Conservation (phyloP, 2,888 invertebrate genomes). For the Cephus spinipes region DNA sequence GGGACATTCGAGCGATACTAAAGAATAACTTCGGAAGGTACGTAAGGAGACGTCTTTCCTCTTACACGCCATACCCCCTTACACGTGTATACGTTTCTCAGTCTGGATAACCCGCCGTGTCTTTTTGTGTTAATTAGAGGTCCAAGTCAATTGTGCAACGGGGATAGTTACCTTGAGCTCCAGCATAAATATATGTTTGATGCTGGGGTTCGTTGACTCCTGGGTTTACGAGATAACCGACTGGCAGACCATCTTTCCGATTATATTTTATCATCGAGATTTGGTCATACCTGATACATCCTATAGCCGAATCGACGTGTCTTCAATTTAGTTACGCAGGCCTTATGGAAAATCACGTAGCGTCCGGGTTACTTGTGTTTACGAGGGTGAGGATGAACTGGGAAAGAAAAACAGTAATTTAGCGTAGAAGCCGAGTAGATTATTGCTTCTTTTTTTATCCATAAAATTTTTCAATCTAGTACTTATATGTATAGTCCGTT, state of each 20-base stretch:
- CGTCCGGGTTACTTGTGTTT: not conserved
- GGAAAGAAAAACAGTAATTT: not conserved
- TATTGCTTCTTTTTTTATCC: not conserved
- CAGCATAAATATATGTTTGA: not conserved
- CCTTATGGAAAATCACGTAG: not conserved
- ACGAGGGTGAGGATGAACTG: not conserved
- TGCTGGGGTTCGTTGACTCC: constrained; percentile 16
- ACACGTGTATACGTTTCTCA: not conserved
- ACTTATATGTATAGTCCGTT: not conserved
- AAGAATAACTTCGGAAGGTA: constrained; percentile 13
- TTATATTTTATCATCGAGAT: not conserved
- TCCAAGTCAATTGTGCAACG: constrained; percentile 21
- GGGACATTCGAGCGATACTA: constrained; percentile 18
- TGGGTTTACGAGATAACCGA: constrained; percentile 5
- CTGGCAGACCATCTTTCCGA: not conserved
- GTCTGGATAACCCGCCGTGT: not conserved
- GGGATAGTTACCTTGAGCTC: not conserved
- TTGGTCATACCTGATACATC: not conserved
- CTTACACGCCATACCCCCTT: not conserved
- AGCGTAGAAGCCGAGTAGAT: not conserved
- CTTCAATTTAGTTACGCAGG: not conserved
- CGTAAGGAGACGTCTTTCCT: not conserved
- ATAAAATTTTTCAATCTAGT: not conserved
- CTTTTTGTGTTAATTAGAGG: constrained; percentile 18
- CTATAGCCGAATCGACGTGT: not conserved